phyloP scores from a whole-genome alignment of 2,888 invertebrate species.

The Selenia dentaria region DNA sequence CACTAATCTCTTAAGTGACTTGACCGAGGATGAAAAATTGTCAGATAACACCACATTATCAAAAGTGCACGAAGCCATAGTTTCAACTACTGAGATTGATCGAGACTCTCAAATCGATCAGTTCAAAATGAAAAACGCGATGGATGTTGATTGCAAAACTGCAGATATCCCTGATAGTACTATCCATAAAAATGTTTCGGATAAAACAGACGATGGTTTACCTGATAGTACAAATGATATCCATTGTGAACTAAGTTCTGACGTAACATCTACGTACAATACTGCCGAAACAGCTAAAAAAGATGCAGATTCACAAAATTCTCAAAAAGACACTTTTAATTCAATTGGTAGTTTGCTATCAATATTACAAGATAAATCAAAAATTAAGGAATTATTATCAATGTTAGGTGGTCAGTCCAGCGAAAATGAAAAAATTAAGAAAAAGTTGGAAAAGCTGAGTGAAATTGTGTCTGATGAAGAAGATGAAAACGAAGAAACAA shows the following conservation, averaged over 20 bases:
- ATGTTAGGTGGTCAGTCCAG: constrained; percentile 65
- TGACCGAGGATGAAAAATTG: not conserved
- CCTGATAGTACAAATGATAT: constrained; percentile 63
- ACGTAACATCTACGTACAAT: constrained; percentile 41
- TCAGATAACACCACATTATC: constrained; percentile 1
- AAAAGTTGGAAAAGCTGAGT: constrained; percentile 83
- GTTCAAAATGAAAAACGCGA: constrained; percentile 11
- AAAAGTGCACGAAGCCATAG: constrained; percentile 45
- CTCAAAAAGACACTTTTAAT: constrained; percentile 40
- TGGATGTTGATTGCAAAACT: constrained; percentile 22
- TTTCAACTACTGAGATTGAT: constrained; percentile 54
- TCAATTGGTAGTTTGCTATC: constrained; percentile 64
- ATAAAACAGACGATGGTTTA: constrained; percentile 39
- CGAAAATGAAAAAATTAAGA: constrained; percentile 80
- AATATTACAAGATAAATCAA: constrained; percentile 74
- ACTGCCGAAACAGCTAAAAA: constrained; percentile 27
- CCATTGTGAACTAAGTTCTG: constrained; percentile 51
- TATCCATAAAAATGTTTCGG: constrained; percentile 42
- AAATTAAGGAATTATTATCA: constrained; percentile 75
- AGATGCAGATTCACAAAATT: constrained; percentile 6
- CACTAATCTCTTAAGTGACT: not conserved
- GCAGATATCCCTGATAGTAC: constrained; percentile 65
- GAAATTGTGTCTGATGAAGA: constrained; percentile 82
- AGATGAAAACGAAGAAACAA: constrained; percentile 34
- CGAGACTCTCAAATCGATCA: constrained; percentile 21